These are phyloP conservation scores for Sinonovacula constricta DNA, from an alignment of 1,140 invertebrate genomes.

Conservation along the genomic window DNA sequence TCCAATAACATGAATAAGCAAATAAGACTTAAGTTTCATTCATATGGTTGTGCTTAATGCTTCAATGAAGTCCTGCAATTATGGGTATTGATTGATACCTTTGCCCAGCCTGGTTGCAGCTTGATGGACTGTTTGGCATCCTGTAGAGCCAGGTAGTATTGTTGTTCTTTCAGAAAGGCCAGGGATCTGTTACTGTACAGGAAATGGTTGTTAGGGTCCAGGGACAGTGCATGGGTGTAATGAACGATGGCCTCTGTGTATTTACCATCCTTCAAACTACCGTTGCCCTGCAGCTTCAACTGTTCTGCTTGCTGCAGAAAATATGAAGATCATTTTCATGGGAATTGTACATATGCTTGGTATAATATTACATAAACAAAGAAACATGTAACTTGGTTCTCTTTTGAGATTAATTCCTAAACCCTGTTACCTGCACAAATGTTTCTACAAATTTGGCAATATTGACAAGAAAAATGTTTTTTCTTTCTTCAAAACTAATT, in stretches of 20 bases:
- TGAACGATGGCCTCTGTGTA: constrained; percentile 88
- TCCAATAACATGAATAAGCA: neutral
- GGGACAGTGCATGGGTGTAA: constrained; percentile 89
- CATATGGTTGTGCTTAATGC: neutral
- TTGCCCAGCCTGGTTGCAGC: constrained; percentile 88
- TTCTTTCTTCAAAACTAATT: too few species aligned
- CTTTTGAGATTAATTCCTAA: too few species aligned
- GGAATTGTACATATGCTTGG: too few species aligned
- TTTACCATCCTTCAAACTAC: constrained; percentile 86
- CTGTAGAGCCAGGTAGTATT: constrained; percentile 87
- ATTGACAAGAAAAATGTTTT: too few species aligned
- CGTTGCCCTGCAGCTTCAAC: constrained; percentile 87
- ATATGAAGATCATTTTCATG: too few species aligned
- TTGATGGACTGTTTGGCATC: constrained; percentile 88
- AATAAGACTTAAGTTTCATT: neutral
- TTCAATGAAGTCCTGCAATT: neutral
- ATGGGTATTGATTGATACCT: constrained; percentile 81
- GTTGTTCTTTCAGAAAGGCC: constrained; percentile 88
- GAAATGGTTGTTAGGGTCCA: constrained; percentile 85
- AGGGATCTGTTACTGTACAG: constrained; percentile 89
- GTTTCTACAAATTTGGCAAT: too few species aligned
- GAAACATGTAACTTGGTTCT: too few species aligned
- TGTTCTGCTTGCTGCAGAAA: constrained; percentile 78
- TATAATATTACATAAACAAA: too few species aligned
- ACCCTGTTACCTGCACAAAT: too few species aligned